Evolutionary conservation across 2,888 invertebrate species (phyloP), one percentile per base, ranked within the genome.

Genomic region (Conops quadrifasciatus): DNA sequence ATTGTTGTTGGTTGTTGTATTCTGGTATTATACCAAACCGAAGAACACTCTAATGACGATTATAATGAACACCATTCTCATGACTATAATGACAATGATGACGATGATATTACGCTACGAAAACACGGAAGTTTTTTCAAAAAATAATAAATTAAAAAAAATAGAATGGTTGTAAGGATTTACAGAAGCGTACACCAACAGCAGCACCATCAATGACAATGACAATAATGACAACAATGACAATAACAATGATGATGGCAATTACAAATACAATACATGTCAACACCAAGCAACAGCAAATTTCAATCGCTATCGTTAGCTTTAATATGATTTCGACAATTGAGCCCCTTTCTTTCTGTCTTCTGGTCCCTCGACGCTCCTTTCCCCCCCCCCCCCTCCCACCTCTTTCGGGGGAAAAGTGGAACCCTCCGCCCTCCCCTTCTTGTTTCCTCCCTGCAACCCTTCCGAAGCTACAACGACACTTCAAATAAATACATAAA

Each of bases 251-350:
- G 30, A 47, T 21, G 30, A 47, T 21, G 5, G 19, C 43, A 63
- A 63, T 47, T 21, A 45, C 47, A 60, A 19, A 43, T 58, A 43
- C 24, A 47, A 67, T 16, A 64, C 19, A 19, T n/a, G 19, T 21
- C 9, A 21, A n/a, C 15, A 56, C 7, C 21, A 24, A 28, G 24
- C 24, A 51, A 19, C 43, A 56, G 60, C 66, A 51, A 60, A 65
- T 71, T 65, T 65, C 71, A 71, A 71, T 71, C 56, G 67, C 62
- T 65, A 43, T 64, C 71, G 45, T 63, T 71, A 62, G 49, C 43
- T 67, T 67, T 67, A 71, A 71, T 63, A 56, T 67, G 67, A 62
- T 58, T 62, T 28, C n/a, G 67, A 58, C 47, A 21, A 49, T 49
- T 47, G 49, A 64, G 63, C 26, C 30, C 13, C 26, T 16, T 24